phyloP scores from a whole-genome alignment of 2,888 invertebrate genomes.

The Agonopterix heracliana region DNA sequence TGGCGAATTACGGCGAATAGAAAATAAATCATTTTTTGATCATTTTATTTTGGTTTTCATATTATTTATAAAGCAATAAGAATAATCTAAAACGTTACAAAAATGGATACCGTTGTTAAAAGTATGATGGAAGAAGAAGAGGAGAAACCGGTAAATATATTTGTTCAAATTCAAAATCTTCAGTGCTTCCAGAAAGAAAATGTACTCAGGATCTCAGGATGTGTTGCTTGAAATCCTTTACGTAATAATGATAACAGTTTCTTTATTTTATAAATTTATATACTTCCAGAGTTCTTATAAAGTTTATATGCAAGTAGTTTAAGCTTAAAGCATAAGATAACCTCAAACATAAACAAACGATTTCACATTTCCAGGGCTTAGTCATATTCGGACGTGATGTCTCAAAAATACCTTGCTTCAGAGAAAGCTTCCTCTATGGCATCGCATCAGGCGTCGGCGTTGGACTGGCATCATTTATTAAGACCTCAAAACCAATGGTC shows the following conservation, averaged over 20 bases:
- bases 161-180: not conserved
- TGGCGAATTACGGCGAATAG: no score
- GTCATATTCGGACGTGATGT: slow-evolving; percentile 83
- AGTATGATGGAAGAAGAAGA: slow-evolving; percentile 56
- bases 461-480: slow-evolving; percentile 82
- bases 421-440: slow-evolving; percentile 85
- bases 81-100: not conserved
- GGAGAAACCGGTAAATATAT: slow-evolving; percentile 28
- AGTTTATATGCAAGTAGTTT: no score
- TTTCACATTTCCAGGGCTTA: slow-evolving; percentile 61
- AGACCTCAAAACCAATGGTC: slow-evolving; percentile 80
- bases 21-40: no score
- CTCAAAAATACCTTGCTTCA: slow-evolving; percentile 86
- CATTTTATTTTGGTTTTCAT: no score
- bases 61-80: no score
- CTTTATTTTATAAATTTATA: no score
- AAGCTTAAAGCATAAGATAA: not conserved
- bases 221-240: no score
- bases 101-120: slow-evolving; percentile 66
- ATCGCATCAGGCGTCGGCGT: slow-evolving; percentile 80
- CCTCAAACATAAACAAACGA: not conserved
- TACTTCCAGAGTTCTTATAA: no score
- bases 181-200: no score
- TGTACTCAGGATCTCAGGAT: no score
- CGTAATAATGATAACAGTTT: no score